These are phyloP conservation scores for Apostichopus parvimensis DNA, from an alignment of 35 echinoderm and acorn worm species.

Conservation along the genomic window DNA sequence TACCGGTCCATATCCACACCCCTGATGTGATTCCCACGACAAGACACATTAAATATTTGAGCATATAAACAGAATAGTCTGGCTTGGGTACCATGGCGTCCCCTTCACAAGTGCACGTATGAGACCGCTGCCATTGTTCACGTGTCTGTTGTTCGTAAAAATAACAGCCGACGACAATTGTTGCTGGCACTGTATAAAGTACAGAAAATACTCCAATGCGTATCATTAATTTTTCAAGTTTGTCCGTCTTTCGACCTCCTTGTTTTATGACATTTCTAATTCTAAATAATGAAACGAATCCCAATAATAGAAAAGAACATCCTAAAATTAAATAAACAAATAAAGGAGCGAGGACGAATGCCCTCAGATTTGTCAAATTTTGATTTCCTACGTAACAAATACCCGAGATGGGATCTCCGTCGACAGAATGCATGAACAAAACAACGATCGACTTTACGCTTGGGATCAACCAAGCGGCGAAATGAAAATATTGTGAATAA, in stretches of 20 bases:
- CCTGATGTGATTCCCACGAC: slow-evolving; percentile 98
- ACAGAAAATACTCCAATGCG: slow-evolving; percentile 96
- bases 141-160: slow-evolving; percentile 97
- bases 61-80: slow-evolving; percentile 94
- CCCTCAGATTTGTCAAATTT: slow-evolving; percentile 59
- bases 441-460: slow-evolving; percentile 90
- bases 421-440: slow-evolving; percentile 79
- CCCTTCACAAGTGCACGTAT: slow-evolving; percentile 56
- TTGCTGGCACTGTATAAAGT: slow-evolving; percentile 96
- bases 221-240: slow-evolving; percentile 99
- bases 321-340: slow-evolving; percentile 92
- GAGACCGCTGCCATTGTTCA: slow-evolving; percentile 68
- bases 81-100: slow-evolving; percentile 49
- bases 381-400: slow-evolving; percentile 99
- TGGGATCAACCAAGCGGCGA: slow-evolving; percentile 88
- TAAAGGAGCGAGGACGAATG: slow-evolving; percentile 87
- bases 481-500: slow-evolving; percentile 96
- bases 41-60: slow-evolving; percentile 99
- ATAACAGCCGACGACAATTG: slow-evolving; percentile 89
- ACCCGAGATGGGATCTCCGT: slow-evolving; percentile 89
- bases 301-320: slow-evolving; percentile 78
- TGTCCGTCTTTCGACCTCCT: slow-evolving; percentile 95
- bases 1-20: slow-evolving; percentile 97
- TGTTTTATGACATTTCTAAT: slow-evolving; percentile 97
- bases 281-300: slow-evolving; percentile 89